These are phyloP conservation scores for Probaryconus sp. DNA, from an alignment of 1,140 invertebrate species.

Conservation along the genomic window DNA sequence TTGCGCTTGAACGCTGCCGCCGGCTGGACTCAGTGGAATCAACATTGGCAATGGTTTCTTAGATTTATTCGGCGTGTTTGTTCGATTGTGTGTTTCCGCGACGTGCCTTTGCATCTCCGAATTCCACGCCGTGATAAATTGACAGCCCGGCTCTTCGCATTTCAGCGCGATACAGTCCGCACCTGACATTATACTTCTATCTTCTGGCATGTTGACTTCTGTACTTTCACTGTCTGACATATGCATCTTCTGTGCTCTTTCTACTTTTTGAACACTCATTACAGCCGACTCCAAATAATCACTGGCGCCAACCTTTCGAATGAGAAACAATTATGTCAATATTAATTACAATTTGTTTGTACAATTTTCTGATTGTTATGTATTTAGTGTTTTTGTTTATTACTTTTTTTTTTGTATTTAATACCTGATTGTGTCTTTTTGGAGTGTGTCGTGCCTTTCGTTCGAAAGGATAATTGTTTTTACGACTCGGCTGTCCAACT, in stretches of 20 bases:
- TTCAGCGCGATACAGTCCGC: constrained; percentile 74
- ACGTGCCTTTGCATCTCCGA: constrained; percentile 78
- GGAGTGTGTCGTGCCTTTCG: constrained; percentile 76
- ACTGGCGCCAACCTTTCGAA: constrained; percentile 71
- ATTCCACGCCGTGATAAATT: constrained; percentile 79
- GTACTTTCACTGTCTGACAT: constrained; percentile 14
- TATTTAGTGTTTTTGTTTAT: too few species aligned
- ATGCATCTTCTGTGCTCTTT: constrained; percentile 25
- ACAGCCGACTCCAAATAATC: constrained; percentile 67
- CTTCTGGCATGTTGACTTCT: constrained; percentile 6
- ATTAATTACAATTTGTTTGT: constrained; percentile 1
- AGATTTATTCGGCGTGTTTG: constrained; percentile 62
- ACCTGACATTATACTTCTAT: constrained; percentile 54
- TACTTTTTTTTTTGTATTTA: too few species aligned
- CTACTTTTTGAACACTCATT: constrained; percentile 36
- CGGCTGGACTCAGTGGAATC: constrained; percentile 67
- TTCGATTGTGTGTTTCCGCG: constrained; percentile 69
- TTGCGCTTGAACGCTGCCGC: constrained; percentile 24
- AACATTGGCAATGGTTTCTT: constrained; percentile 72
- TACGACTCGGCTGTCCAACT: constrained; percentile 80
- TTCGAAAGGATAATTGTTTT: constrained; percentile 74
- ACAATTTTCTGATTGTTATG: constrained; percentile 1
- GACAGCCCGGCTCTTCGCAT: constrained; percentile 76
- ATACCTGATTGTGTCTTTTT: constrained; percentile 76
- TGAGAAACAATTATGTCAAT: background rate